These are phyloP conservation scores for Sphaeridia pumilis DNA, from an alignment of 2,888 invertebrate genomes.

Conservation along the genomic window DNA sequence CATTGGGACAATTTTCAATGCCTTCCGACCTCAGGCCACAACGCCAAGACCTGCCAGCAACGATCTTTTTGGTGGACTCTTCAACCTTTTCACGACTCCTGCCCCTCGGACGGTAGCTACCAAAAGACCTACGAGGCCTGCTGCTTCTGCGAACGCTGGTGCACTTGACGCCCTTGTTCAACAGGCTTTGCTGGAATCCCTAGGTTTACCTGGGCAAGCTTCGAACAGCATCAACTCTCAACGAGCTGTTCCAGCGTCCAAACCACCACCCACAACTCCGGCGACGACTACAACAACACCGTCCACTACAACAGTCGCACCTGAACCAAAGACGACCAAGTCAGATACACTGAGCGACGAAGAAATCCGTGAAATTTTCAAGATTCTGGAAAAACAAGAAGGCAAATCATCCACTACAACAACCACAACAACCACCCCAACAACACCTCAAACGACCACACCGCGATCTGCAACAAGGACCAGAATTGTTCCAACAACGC, in stretches of 20 bases:
- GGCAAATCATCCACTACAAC: background rate
- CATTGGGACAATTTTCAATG: slow-evolving; percentile 6
- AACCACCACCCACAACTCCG: background rate
- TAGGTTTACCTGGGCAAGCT: slow-evolving; percentile 10
- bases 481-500: background rate
- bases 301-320: too few relatives aligned
- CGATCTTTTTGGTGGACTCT: slow-evolving; percentile 7
- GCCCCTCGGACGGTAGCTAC: background rate
- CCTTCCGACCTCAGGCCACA: slow-evolving; percentile 4
- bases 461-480: slow-evolving; percentile 8
- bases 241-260: background rate
- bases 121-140: background rate
- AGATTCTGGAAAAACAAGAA: slow-evolving; percentile 19
- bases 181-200: slow-evolving; percentile 12
- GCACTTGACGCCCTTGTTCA: slow-evolving; percentile 12
- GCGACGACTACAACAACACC: slow-evolving; percentile 7
- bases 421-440: too few relatives aligned
- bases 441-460: too few relatives aligned
- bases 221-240: slow-evolving; percentile 8
- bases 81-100: slow-evolving; percentile 1
- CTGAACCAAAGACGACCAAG: too few relatives aligned
- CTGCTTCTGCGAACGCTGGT: slow-evolving; percentile 1
- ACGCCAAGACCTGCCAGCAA: slow-evolving; percentile 2
- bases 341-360: slow-evolving; percentile 19
- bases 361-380: slow-evolving; percentile 27